phyloP scores from a whole-genome alignment of 2,797 vertebrate species.

The Poeciliopsis turneri region DNA sequence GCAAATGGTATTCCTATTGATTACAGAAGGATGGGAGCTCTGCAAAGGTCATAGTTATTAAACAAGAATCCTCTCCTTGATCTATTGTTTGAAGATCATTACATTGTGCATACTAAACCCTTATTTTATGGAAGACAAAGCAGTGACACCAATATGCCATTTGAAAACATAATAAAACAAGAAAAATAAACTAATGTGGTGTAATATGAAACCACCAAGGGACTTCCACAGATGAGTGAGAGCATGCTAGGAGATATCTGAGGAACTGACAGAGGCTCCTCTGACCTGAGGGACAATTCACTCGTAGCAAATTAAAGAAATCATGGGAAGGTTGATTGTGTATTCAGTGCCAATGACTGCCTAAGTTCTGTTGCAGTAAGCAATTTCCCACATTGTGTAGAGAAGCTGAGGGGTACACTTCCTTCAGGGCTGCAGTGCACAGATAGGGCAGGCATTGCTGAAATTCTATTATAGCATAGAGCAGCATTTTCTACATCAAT shows the following conservation, averaged over 20 bases:
- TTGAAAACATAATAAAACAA: constrained; percentile 8
- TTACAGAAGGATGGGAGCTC: constrained; percentile 57
- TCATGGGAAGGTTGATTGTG: constrained; percentile 81
- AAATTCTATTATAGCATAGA: constrained; percentile 81
- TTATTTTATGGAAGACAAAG: constrained; percentile 38
- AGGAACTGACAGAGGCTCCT: constrained; percentile 51
- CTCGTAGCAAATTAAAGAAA: constrained; percentile 81
- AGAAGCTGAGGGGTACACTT: constrained; percentile 72
- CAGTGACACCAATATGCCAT: background rate
- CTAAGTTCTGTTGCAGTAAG: constrained; percentile 80
- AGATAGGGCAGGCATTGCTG: constrained; percentile 79
- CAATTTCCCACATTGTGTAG: constrained; percentile 82
- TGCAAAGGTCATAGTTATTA: constrained; percentile 66
- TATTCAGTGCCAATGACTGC: constrained; percentile 72
- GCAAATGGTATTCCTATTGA: constrained; percentile 70
- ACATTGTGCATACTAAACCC: constrained; percentile 30
- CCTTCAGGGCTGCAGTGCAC: constrained; percentile 81
- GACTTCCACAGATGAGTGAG: constrained; percentile 32
- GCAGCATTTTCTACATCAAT: constrained; percentile 77
- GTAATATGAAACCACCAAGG: constrained; percentile 27
- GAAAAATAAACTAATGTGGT: constrained; percentile 20
- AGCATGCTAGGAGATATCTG: constrained; percentile 48
- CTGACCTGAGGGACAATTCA: constrained; percentile 74
- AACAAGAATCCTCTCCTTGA: constrained; percentile 51
- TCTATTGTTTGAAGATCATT: constrained; percentile 50